A percentile compares a stretch with the other conserved stretches of the same genome.
These are phyloP conservation scores for Toxotes jaculatrix DNA, from an alignment of 2,113 vertebrate genomes.

Conservation along the genomic window DNA sequence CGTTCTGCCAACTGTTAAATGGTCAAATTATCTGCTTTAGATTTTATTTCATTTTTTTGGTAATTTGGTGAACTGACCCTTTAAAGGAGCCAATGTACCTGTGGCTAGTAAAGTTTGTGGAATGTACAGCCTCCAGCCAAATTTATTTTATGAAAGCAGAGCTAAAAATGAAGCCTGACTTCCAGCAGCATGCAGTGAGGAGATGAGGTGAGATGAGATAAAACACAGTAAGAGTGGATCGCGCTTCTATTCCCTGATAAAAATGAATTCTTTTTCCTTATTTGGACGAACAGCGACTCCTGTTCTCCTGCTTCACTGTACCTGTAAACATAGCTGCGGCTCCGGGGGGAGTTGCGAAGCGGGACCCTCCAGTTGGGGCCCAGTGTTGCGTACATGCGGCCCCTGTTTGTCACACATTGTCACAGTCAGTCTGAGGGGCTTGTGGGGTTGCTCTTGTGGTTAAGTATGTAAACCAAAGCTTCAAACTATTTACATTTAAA, in stretches of 20 bases:
- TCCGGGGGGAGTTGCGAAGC: slow-evolving; percentile 90
- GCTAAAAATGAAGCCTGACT: background rate
- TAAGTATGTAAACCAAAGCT: slow-evolving; percentile 8
- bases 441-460: background rate
- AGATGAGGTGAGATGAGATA: background rate
- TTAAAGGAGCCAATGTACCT: no score
- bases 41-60: no score
- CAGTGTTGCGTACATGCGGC: slow-evolving; percentile 95
- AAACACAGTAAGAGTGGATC: background rate
- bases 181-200: slow-evolving; percentile 9
- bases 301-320: slow-evolving; percentile 70
- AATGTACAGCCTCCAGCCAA: no score
- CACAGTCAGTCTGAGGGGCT: slow-evolving; percentile 57
- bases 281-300: background rate
- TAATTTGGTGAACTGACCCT: no score
- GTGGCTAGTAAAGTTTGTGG: no score
- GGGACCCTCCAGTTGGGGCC: slow-evolving; percentile 97
- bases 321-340: slow-evolving; percentile 94
- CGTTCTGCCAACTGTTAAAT: no score
- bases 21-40: no score
- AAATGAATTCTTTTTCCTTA: background rate
- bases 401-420: slow-evolving; percentile 88
- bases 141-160: background rate
- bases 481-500: background rate
- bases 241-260: background rate